A percentile compares a stretch with the other conserved stretches of the same genome.
Conservation (phyloP, 2,797 vertebrate genomes). For the Arrhamphus sclerolepis region DNA sequence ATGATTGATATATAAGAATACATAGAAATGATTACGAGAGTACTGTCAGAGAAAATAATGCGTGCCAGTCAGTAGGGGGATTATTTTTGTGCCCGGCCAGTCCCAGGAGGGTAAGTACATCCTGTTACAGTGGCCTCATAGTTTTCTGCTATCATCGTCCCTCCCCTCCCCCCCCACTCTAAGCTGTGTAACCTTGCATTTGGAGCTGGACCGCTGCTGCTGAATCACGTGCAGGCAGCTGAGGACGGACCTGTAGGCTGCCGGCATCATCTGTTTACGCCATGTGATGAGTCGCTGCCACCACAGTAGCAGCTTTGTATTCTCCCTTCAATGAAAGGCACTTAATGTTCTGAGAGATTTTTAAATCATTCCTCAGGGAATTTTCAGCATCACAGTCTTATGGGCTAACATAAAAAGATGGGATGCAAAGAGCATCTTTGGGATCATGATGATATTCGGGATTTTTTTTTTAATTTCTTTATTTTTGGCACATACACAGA, state of each 20-base stretch:
- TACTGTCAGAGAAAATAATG: conserved; percentile 34
- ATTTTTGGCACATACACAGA: not conserved
- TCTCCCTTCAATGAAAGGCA: not conserved
- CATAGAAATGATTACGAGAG: conserved; percentile 20
- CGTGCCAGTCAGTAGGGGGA: conserved; percentile 36
- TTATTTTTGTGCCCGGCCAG: conserved; percentile 45
- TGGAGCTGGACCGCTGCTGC: conserved; percentile 31
- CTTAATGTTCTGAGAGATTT: conserved; percentile 1
- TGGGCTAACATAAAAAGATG: not conserved
- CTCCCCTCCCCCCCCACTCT: conserved; percentile 3
- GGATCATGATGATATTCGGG: not conserved
- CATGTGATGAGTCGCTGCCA: conserved; percentile 59
- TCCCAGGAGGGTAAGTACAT: conserved; percentile 49
- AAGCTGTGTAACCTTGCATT: conserved; percentile 53
- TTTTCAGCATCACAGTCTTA: not conserved
- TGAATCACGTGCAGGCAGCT: conserved; percentile 64
- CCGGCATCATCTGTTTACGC: conserved; percentile 53
- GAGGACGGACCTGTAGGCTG: conserved; percentile 56
- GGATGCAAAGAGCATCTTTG: not conserved
- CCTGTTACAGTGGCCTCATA: conserved; percentile 69
- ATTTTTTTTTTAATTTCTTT: too few relatives aligned
- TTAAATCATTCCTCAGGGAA: not conserved
- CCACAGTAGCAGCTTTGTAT: not conserved
- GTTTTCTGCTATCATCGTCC: conserved; percentile 28
- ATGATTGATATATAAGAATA: conserved; percentile 5